Evolutionary conservation across 2,797 vertebrate species (phyloP), one percentile per base, ranked within the genome.

Genomic region (Rhynchotus rufescens): DNA sequence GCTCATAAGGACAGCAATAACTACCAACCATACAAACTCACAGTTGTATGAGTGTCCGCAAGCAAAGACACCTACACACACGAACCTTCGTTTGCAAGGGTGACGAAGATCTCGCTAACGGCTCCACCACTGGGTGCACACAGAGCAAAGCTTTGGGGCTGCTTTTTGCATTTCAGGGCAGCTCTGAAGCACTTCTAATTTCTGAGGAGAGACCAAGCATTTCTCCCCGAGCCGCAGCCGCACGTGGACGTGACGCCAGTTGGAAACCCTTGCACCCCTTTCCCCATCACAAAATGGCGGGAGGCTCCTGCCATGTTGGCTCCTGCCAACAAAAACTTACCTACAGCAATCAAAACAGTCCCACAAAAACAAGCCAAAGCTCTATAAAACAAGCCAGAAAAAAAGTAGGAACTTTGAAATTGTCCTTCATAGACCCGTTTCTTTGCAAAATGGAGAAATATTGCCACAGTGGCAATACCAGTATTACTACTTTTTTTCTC

Each of bases 171-270:
- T 30, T 32, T 12, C n/a, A 6, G 7, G 49, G 22, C 87, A 54
- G 1, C 1, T 23, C 15, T 1, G 5, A 66, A 82, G n/a, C 1
- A 3, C 9, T 3, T n/a, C n/a, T 36, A 5, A 25, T 7, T 86
- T 73, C 42, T 25, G 10, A 3, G 22, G 13, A 74, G 3, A 32
- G 5, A 6, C 67, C 80, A 90, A 68, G 10, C 0, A 0, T 15
- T 80, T 64, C 34, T 67, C 49, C 20, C 25, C 19, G 28, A 66
- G 59, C 49, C 34, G 47, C 66, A 56, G 67, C 17, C 57, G 9
- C 30, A 2, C 22, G 34, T 4, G 22, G 3, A 23, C 12, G 15
- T 0, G 1, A 73, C 19, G 54, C n/a, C 5, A 14, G 45, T 16
- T 62, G 15, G 49, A 62, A 42, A 6, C 4, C 6, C 49, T 42